Conservation (phyloP, 2,797 vertebrate species). For the Argya squamiceps region DNA sequence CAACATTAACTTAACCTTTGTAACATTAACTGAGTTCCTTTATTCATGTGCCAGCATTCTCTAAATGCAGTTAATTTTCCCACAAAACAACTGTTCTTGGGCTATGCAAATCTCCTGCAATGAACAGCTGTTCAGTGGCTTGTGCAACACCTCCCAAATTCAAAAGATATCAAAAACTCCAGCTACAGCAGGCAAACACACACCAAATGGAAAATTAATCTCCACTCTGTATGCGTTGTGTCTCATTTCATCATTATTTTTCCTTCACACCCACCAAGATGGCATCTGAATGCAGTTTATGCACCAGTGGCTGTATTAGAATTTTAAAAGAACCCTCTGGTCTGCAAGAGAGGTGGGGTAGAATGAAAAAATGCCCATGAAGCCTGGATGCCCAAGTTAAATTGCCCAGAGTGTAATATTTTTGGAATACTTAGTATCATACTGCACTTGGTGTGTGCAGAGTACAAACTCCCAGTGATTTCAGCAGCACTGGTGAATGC, state of each 20-base stretch:
- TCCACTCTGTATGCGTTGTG: accelerated
- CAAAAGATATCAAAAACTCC: neutral
- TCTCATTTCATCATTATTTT: neutral
- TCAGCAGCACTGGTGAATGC: neutral
- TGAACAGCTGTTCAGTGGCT: neutral
- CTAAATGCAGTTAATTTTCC: neutral
- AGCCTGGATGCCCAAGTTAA: neutral
- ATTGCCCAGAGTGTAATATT: neutral
- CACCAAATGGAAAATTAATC: neutral
- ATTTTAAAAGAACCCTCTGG: neutral
- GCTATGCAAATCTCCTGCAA: neutral
- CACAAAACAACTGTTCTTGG: neutral
- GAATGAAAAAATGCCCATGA: neutral
- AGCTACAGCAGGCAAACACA: neutral
- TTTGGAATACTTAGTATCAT: neutral
- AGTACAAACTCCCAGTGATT: neutral
- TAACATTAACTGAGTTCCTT: neutral
- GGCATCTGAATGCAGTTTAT: neutral
- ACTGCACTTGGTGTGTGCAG: neutral
- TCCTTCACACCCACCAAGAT: neutral
- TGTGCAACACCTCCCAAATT: neutral
- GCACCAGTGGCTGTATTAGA: neutral
- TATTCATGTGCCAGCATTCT: neutral
- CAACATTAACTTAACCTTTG: neutral
- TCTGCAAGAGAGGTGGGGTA: neutral